Conservation (phyloP, 2,113 vertebrate genomes). For the Heptranchias perlo region DNA sequence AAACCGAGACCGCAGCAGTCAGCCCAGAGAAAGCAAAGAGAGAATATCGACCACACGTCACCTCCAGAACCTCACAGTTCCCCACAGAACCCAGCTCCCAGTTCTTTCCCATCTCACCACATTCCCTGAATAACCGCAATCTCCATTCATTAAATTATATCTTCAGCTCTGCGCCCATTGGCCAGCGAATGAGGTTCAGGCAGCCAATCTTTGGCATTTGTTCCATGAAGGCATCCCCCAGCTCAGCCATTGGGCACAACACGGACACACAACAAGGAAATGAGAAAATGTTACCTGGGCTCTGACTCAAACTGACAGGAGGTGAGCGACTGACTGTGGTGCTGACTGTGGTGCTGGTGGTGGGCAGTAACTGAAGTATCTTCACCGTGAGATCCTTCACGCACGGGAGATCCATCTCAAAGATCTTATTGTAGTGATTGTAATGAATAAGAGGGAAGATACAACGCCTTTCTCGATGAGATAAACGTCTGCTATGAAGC, state of each 20-base stretch:
- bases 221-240: background rate
- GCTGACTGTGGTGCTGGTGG: background rate
- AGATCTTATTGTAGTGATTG: background rate
- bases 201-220: background rate
- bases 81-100: background rate
- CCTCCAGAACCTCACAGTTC: background rate
- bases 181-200: background rate
- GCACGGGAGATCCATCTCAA: constrained; percentile 29
- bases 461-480: background rate
- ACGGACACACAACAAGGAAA: background rate
- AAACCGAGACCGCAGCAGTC: background rate
- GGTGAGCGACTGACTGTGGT: background rate
- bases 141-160: background rate
- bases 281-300: constrained; percentile 10
- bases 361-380: background rate
- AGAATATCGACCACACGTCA: background rate
- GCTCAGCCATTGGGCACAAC: background rate
- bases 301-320: constrained; percentile 14
- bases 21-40: background rate
- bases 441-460: constrained; percentile 10
- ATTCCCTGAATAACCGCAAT: background rate
- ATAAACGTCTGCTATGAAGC: background rate
- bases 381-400: background rate
- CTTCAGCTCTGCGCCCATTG: background rate
- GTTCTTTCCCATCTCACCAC: background rate